Base-by-base conservation (phyloP, 1,140 invertebrate genomes). In the Parasteatoda tepidariorum region DNA sequence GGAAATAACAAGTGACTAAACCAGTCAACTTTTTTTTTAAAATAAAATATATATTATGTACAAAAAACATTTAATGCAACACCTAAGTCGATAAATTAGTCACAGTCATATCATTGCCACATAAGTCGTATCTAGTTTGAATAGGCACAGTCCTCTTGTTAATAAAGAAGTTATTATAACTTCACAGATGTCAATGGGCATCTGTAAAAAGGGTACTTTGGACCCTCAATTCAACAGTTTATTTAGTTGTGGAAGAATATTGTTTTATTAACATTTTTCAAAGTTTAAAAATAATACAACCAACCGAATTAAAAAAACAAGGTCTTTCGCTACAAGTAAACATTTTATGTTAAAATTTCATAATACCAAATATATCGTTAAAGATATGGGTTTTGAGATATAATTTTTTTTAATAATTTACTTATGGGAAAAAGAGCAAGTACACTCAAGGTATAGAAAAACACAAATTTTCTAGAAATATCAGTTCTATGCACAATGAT, bases 401-500 rank as follows among this genome's bases (percentile, higher is more conserved):
- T 3, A n/a, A 31, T 59, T 59, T 61, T n/a, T 48, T 66, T 70
- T 26, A 82, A 2, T 59, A 28, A 82, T 15, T 22, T n/a, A n/a
- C n/a, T n/a, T n/a, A n/a, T n/a, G n/a, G n/a, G 75, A 24, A 71
- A 61, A 70, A 82, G 64, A 82, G 54, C 66, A 68, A 31, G 31
- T 62, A 82, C 78, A 82, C 67, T 30, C 55, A 78, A 24, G 54
- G 31, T 33, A 82, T 68, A 82, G 67, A 61, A 82, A 79, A 70
- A 79, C 74, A 66, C 34, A 78, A 74, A 64, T 33, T 82, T 26
- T 82, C 78, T 82, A 82, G 78, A 82, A 71, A 82, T 82, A 82
- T 82, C 57, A 71, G 55, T 82, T 82, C 78, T 82, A 82, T 82
- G 78, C 78, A 82, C 78, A 82, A 82, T 82, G 78, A 82, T 82